phyloP scores from a whole-genome alignment of 2,888 invertebrate genomes.

The Hoplodrina ambigua region DNA sequence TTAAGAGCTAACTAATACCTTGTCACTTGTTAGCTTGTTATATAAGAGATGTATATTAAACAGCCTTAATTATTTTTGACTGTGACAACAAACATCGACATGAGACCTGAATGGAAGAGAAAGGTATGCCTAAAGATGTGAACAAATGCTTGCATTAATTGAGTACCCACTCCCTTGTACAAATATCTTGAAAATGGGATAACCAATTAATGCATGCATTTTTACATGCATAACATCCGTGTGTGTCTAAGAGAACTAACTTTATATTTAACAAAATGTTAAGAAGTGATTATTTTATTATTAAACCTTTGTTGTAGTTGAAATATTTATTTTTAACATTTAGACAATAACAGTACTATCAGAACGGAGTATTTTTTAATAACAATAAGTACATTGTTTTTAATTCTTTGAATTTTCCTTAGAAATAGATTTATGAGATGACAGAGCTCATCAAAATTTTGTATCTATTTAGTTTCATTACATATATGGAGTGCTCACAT shows the following conservation, averaged over 20 bases:
- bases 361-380: background rate
- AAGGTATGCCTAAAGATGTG: constrained; percentile 76
- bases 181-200: background rate
- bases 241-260: constrained; percentile 33
- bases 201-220: background rate
- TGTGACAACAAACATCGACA: constrained; percentile 86
- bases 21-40: background rate
- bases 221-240: constrained; percentile 14
- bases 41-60: constrained; percentile 36
- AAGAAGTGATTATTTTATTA: background rate
- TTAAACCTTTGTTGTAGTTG: background rate
- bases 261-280: constrained; percentile 5
- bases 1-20: no score
- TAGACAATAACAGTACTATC: constrained; percentile 12
- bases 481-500: background rate
- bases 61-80: constrained; percentile 77
- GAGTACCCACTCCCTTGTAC: background rate
- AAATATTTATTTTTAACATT: constrained; percentile 6
- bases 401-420: background rate
- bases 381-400: constrained; percentile 5
- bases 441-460: background rate
- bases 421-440: background rate
- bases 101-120: constrained; percentile 88
- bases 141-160: background rate
- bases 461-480: background rate